Evolutionary conservation across 2,113 vertebrate species (phyloP).

Genomic region (Pelecanus crispus): DNA sequence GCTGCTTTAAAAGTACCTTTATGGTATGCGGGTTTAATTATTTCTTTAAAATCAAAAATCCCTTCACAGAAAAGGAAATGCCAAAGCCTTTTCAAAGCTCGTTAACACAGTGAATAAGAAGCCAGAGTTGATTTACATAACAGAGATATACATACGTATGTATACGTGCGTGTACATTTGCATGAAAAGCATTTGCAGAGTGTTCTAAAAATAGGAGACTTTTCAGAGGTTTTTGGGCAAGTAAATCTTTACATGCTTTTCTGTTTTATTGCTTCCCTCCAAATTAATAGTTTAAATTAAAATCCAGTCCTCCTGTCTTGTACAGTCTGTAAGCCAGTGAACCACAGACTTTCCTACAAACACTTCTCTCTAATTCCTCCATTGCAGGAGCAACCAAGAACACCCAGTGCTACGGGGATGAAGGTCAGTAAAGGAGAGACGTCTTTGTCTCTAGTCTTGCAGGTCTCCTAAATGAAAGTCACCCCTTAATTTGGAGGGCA

Average conservation of each 20-base stretch:
- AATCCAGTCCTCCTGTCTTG: slow-evolving; percentile 20
- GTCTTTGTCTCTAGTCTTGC: not conserved
- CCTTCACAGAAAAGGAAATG: slow-evolving; percentile 63
- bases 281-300: slow-evolving; percentile 71
- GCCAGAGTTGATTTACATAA: slow-evolving; percentile 70
- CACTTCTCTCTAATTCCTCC: not conserved
- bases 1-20: slow-evolving; percentile 14
- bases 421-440: not conserved
- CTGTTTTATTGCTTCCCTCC: slow-evolving; percentile 58
- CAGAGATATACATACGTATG: slow-evolving; percentile 53
- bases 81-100: slow-evolving; percentile 70
- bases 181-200: slow-evolving; percentile 70
- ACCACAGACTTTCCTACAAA: slow-evolving; percentile 40
- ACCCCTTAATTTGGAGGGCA: not conserved
- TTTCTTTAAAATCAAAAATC: slow-evolving; percentile 60
- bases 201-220: slow-evolving; percentile 76
- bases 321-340: slow-evolving; percentile 41
- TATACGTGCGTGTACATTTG: slow-evolving; percentile 51
- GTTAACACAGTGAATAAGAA: slow-evolving; percentile 73
- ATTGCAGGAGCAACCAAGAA: not conserved
- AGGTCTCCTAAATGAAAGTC: not conserved
- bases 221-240: slow-evolving; percentile 68
- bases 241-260: slow-evolving; percentile 46
- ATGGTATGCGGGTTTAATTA: not conserved
- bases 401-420: not conserved